Percentiles rank a stretch among this genome's conserved stretches.
These are phyloP conservation scores for Parazoanthus swiftii DNA, from an alignment of 92 coral and sea anemone species.

Conservation along the genomic window DNA sequence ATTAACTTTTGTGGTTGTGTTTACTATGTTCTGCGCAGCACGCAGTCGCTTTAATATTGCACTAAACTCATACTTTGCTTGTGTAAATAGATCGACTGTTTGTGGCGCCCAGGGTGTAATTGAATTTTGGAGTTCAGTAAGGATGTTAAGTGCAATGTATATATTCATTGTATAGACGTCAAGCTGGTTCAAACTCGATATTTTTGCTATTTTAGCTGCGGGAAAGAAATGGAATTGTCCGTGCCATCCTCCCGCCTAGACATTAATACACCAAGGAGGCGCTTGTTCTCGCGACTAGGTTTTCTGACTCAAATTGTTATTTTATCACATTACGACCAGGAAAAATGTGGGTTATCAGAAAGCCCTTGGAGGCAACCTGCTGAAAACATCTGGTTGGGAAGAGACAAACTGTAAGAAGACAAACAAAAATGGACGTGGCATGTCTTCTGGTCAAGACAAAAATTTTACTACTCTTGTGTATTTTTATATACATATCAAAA, in stretches of 20 bases:
- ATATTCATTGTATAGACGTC: conserved; percentile 15
- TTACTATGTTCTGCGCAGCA: conserved; percentile 32
- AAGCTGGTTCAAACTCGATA: conserved; percentile 17
- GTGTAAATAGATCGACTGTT: conserved; percentile 27
- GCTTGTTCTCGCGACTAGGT: background rate
- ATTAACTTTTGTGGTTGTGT: conserved; percentile 47
- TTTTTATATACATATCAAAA: too few relatives aligned
- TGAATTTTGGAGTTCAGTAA: conserved; percentile 19
- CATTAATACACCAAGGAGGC: background rate
- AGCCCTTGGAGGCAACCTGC: background rate
- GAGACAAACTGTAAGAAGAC: background rate
- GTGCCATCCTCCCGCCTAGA: background rate
- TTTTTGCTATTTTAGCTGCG: conserved; percentile 28
- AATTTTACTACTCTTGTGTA: too few relatives aligned
- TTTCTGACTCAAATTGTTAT: background rate
- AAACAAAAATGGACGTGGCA: background rate
- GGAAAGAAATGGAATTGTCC: background rate
- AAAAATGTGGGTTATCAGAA: background rate
- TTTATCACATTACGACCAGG: background rate
- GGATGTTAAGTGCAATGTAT: conserved; percentile 7
- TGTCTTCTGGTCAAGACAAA: background rate
- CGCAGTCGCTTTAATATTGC: conserved; percentile 27
- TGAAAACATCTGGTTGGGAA: background rate
- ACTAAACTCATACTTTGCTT: conserved; percentile 15
- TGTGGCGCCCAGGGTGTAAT: conserved; percentile 33